A percentile compares a stretch with the other conserved stretches of the same genome.
These are phyloP conservation scores for Rhea pennata DNA, from an alignment of 2,113 vertebrate genomes.

Conservation along the genomic window DNA sequence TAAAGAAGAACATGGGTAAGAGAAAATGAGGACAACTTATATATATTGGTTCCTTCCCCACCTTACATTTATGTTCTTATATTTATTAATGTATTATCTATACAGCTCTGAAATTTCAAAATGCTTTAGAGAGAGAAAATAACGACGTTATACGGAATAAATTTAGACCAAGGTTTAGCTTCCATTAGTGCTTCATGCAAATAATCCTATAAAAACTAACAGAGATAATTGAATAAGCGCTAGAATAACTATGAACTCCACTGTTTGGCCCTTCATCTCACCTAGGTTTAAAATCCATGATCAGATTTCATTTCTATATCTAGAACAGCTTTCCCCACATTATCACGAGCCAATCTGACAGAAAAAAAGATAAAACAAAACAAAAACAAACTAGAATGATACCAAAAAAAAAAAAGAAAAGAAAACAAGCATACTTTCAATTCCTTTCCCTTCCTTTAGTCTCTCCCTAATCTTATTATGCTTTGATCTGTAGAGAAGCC, in stretches of 20 bases:
- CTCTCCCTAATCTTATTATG: not conserved
- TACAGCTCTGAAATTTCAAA: not conserved
- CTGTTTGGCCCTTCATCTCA: not conserved
- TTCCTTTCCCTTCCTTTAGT: not conserved
- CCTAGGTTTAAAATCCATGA: not conserved
- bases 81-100: not conserved
- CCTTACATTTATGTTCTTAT: not conserved
- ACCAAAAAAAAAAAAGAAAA: not conserved
- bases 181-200: not conserved
- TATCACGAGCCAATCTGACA: not conserved
- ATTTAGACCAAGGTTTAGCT: not conserved
- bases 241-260: not conserved
- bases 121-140: not conserved
- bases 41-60: not conserved
- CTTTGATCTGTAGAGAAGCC: not conserved
- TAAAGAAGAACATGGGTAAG: not conserved
- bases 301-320: not conserved
- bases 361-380: not conserved
- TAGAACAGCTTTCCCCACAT: not conserved
- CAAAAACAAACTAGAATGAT: not conserved
- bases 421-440: not conserved
- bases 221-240: not conserved
- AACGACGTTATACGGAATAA: not conserved
- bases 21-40: not conserved
- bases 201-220: not conserved